Conservation (phyloP, 53 echinoderm and acorn worm species). For the Temnopleurus reevesii region DNA sequence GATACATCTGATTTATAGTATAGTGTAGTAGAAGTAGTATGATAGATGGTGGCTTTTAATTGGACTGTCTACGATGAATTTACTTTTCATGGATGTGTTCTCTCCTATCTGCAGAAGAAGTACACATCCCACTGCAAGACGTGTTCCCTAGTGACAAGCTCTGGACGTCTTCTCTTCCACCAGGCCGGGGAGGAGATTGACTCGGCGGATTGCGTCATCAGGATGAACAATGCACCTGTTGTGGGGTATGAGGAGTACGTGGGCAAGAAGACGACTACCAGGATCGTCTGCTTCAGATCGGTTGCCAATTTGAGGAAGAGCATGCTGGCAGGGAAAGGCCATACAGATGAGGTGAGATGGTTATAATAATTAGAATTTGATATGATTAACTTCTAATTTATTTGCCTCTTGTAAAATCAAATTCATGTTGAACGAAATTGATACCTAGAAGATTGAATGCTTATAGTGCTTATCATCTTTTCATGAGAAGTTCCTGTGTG, state of each 20-base stretch:
- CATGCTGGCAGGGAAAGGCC: conserved; percentile 19
- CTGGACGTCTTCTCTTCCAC: conserved; percentile 78
- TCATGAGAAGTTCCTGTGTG: too few species aligned
- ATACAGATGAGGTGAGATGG: conserved; percentile 51
- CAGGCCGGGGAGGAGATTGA: conserved; percentile 81
- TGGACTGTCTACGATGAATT: too few species aligned
- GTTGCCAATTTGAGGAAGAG: conserved; percentile 30
- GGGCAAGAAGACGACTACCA: conserved; percentile 74
- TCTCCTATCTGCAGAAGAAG: background rate
- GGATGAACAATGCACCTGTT: conserved; percentile 91
- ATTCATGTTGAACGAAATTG: too few species aligned
- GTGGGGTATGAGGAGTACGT: conserved; percentile 72
- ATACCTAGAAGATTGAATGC: too few species aligned
- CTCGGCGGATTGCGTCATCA: conserved; percentile 78
- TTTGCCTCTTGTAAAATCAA: too few species aligned
- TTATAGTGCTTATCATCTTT: too few species aligned
- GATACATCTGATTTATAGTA: too few species aligned
- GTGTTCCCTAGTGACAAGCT: conserved; percentile 85
- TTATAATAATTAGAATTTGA: too few species aligned
- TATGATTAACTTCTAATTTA: too few species aligned
- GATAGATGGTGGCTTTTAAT: too few species aligned
- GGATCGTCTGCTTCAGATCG: conserved; percentile 66
- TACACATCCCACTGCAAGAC: conserved; percentile 62
- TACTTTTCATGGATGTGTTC: background rate
- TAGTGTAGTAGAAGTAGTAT: too few species aligned